Evolutionary conservation across 2,888 invertebrate genomes (phyloP), one percentile per base, ranked within the genome.

Genomic region (Branchellion lobata): DNA sequence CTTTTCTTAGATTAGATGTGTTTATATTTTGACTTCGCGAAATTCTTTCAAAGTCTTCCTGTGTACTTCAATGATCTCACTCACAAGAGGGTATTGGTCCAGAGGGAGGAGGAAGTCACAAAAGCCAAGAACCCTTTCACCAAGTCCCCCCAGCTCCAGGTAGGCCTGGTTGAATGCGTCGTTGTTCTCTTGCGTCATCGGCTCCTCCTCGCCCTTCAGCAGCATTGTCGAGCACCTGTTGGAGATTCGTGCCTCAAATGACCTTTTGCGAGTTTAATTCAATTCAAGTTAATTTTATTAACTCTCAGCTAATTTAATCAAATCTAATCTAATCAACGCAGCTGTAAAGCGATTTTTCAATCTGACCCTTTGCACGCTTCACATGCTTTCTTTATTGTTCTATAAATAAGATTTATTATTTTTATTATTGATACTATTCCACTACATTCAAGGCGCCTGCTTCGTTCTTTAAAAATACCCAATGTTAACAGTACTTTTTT

Each of bases 151-250:
- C 79, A 95, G 87, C 86, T 92, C 92, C 78, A 92, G 90, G 86
- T 94, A 93, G 8, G 96, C 95, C 86, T 94, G 93, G 89, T 96
- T 95, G 91, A 96, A 96, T 0, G 94, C 93, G 85, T 94, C 94
- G 87, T 94, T 94, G 94, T 95, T 92, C 90, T 85, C 31, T 18
- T 75, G 77, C 11, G 36, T 53, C 80, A 80, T 77, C 14, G 51
- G 24, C 34, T 71, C 34, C 40, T 80, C 80, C n/a, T 95, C 93
- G 84, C 95, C 96, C 83, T 95, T 93, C 85, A 95, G 93, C 88
- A 95, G 93, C 85, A 96, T 96, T 75, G 94, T 94, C 84, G 92
- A 91, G 90, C 92, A 93, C 81, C 94, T 69, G 69, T 3, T 14
- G 65, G n/a, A n/a, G n/a, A n/a, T n/a, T n/a, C n/a, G n/a, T n/a